These are phyloP conservation scores for Carabus problematicus DNA, from an alignment of 2,888 invertebrate genomes.

Conservation along the genomic window DNA sequence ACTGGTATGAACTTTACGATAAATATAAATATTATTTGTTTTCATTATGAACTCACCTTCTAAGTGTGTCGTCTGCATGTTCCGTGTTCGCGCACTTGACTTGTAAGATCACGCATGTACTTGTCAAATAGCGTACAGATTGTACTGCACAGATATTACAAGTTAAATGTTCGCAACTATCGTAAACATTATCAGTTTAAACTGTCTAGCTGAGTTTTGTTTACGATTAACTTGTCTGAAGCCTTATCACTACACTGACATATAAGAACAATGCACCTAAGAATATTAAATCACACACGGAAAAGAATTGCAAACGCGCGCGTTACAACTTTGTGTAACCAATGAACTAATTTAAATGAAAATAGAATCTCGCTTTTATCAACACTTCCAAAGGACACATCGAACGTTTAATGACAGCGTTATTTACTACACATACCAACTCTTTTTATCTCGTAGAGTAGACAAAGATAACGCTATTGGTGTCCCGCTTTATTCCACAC, in stretches of 20 bases:
- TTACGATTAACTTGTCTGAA: conserved; percentile 26
- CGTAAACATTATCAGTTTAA: conserved; percentile 34
- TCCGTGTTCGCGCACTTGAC: conserved; percentile 1
- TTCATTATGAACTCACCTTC: background rate
- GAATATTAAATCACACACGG: conserved; percentile 1
- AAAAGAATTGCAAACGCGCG: background rate
- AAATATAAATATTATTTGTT: background rate
- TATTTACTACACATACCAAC: conserved; percentile 3
- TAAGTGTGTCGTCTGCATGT: background rate
- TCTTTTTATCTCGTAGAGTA: conserved; percentile 12
- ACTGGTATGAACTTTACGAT: background rate
- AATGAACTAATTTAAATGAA: conserved; percentile 32
- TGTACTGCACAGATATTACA: conserved; percentile 17
- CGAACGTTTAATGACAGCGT: conserved; percentile 16
- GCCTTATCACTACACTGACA: conserved; percentile 26
- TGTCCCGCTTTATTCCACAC: conserved; percentile 12
- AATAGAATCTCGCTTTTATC: conserved; percentile 29
- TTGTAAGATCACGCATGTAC: background rate
- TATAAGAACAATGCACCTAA: background rate
- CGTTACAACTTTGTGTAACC: background rate
- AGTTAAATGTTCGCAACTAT: conserved; percentile 24
- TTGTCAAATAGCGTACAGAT: conserved; percentile 11
- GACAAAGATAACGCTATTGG: conserved; percentile 21
- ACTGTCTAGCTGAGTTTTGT: conserved; percentile 30
- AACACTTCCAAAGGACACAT: conserved; percentile 27